Evolutionary conservation across 2,113 vertebrate genomes (phyloP).

Genomic region (Tragelaphus strepsiceros): DNA sequence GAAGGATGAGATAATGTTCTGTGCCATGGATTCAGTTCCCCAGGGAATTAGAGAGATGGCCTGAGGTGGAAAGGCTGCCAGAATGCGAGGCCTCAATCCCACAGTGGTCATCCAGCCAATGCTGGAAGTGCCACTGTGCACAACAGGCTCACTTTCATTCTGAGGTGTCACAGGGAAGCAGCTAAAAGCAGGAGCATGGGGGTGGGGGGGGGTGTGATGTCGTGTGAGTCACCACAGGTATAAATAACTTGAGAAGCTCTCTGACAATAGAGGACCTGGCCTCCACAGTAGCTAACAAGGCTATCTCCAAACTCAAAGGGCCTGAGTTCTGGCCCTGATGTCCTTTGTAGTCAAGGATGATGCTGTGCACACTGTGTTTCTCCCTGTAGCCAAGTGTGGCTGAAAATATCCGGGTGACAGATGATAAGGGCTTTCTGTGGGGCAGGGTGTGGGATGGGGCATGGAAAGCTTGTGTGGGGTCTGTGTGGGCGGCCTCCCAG

Average conservation of each 20-base stretch:
- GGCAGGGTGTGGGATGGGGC: not conserved
- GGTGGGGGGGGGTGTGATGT: not conserved
- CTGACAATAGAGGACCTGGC: constrained; percentile 43
- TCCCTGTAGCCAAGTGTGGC: constrained; percentile 36
- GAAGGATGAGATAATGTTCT: constrained; percentile 72
- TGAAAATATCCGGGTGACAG: constrained; percentile 58
- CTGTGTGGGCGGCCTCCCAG: not conserved
- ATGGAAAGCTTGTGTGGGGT: not conserved
- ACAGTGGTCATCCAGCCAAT: constrained; percentile 7
- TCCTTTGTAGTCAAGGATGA: constrained; percentile 58
- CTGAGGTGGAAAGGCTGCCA: constrained; percentile 68
- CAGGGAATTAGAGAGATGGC: not conserved
- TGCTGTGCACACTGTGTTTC: constrained; percentile 42
- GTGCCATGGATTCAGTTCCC: constrained; percentile 66
- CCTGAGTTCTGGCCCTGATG: constrained; percentile 49
- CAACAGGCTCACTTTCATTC: constrained; percentile 19
- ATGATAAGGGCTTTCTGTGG: constrained; percentile 43
- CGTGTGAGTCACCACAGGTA: not conserved
- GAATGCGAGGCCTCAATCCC: constrained; percentile 23
- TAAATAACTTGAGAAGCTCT: constrained; percentile 56
- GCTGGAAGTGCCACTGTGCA: constrained; percentile 1
- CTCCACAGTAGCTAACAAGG: constrained; percentile 25
- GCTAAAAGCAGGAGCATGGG: not conserved
- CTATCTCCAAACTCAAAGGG: constrained; percentile 57
- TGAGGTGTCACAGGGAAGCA: constrained; percentile 26